Evolutionary conservation across 2,888 invertebrate genomes (phyloP), one percentile per base, ranked within the genome.

Genomic region (Atherix ibis): DNA sequence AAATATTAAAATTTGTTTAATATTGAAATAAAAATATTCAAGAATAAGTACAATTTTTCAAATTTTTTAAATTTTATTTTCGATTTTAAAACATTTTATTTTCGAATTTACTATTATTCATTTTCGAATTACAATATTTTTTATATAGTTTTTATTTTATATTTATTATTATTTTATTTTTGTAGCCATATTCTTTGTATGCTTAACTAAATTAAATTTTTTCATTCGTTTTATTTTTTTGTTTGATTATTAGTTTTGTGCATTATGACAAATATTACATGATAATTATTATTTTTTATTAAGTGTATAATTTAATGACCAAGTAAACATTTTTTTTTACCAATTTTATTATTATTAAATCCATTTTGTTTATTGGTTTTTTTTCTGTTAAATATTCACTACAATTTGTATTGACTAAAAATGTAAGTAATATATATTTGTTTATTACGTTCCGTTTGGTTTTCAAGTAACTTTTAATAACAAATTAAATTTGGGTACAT

Each of bases 231-330:
- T n/a, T n/a, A n/a, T n/a, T n/a, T 22, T 22, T 10, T 22, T 22
- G 22, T 10, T 9, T 9, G 10, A 9, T 22, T 22, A 22, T 10
- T 22, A 6, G 40, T 42, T 39, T 46, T 46, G 45, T 46, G 45
- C 45, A 42, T 43, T 41, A 43, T 46, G 45, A 46, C 45, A 46
- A 44, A 44, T 44, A 44, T 45, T 42, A 43, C 41, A 45, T 43
- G 39, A 41, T 42, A 44, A 44, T 45, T 44, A 39, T 37, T 42
- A 40, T 43, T 35, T 33, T 36, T 32, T 38, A 19, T 40, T 31
- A 29, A 34, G 10, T 33, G 31, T 26, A 25, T 32, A 18, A 27
- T 19, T 33, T 29, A 24, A 28, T 38, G 9, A 16, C 14, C 8
- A 15, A 5, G 5, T 6, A 16, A 9, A 6, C 2, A 16, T 30